Evolutionary conservation across 2,113 vertebrate species (phyloP).

Genomic region (Tinamus guttatus): DNA sequence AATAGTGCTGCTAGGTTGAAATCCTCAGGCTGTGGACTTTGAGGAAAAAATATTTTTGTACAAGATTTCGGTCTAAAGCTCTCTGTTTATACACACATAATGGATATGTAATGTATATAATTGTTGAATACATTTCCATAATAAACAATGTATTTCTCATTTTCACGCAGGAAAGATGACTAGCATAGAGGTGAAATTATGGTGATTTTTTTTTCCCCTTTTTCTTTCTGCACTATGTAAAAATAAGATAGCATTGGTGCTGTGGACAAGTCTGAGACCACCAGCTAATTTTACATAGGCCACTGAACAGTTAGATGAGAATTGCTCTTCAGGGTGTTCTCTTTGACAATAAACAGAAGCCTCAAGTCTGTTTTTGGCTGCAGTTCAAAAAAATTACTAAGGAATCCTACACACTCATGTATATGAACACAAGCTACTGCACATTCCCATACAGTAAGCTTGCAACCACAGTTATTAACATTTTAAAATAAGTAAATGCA

Average conservation of each 20-base stretch:
- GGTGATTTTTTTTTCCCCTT: neutral
- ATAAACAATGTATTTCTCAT: neutral
- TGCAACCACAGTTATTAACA: conserved; percentile 72
- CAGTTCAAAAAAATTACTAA: conserved; percentile 77
- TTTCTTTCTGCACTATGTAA: neutral
- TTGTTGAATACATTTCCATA: neutral
- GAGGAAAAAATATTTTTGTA: neutral
- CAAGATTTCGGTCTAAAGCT: neutral
- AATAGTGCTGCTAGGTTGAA: accelerated
- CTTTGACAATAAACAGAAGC: conserved; percentile 79
- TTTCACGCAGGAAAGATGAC: neutral
- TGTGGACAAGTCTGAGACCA: conserved; percentile 51
- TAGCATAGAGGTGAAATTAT: neutral
- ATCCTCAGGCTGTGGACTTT: neutral
- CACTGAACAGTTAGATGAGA: conserved; percentile 69
- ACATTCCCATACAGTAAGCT: conserved; percentile 66
- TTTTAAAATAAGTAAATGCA: conserved; percentile 80
- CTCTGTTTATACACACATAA: neutral
- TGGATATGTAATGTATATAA: neutral
- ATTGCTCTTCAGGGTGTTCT: conserved; percentile 80
- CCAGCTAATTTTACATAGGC: conserved; percentile 69
- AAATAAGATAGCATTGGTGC: neutral
- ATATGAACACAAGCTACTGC: conserved; percentile 67
- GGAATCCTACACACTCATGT: conserved; percentile 77
- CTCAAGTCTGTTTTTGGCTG: conserved; percentile 78